Conservation (phyloP, 2,797 vertebrate genomes). For the Nyctibius grandis region DNA sequence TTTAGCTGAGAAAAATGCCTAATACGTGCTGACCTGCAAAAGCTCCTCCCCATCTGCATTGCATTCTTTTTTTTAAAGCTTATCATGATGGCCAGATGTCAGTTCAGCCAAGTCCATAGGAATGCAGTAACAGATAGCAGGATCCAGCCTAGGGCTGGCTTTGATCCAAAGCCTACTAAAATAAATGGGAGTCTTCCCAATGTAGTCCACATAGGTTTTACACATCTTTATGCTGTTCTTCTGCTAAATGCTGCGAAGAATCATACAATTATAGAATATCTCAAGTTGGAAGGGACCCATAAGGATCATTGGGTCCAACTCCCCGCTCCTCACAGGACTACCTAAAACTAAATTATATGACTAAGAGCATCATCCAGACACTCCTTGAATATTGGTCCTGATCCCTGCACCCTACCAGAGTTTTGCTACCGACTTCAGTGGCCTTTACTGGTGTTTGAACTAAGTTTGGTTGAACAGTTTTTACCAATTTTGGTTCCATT, state of each 20-base stretch:
- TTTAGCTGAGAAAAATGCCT: neutral
- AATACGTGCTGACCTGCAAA: neutral
- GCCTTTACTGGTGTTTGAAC: neutral
- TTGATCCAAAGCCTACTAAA: neutral
- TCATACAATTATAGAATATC: neutral
- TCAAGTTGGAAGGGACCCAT: neutral
- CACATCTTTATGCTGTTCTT: neutral
- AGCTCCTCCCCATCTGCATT: neutral
- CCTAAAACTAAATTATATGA: neutral
- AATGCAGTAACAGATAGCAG: constrained; percentile 40
- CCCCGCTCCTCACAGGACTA: neutral
- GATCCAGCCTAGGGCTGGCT: neutral
- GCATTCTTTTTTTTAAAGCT: neutral
- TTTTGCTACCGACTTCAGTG: neutral
- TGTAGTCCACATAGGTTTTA: neutral
- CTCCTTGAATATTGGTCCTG: neutral
- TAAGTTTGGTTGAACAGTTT: neutral
- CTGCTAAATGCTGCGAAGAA: neutral
- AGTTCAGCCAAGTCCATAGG: constrained; percentile 33
- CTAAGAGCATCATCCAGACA: neutral
- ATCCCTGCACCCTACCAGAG: neutral
- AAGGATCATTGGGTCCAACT: neutral
- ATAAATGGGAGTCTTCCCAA: neutral
- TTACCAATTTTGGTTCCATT: neutral
- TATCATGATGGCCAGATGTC: constrained; percentile 14